phyloP scores from a whole-genome alignment of 2,888 invertebrate species.

The Eristalinus aeneus region DNA sequence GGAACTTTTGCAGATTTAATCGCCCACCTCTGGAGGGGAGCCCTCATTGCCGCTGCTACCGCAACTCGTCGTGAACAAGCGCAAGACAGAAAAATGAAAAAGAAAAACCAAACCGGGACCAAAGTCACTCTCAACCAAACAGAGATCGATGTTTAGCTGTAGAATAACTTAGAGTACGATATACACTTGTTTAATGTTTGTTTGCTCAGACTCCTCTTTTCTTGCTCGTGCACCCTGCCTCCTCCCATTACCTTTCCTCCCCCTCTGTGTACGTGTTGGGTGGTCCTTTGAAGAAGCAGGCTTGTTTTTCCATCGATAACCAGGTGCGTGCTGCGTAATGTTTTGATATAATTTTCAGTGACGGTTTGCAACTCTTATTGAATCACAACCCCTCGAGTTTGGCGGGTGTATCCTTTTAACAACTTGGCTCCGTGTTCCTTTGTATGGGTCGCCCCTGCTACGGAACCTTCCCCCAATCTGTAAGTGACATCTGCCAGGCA shows the following conservation, averaged over 20 bases:
- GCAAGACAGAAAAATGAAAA: conserved; percentile 20
- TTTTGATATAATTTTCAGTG: conserved; percentile 16
- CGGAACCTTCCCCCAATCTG: conserved; percentile 4
- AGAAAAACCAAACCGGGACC: conserved; percentile 46
- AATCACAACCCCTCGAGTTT: conserved; percentile 20
- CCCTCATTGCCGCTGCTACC: too few species aligned
- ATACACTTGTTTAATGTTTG: conserved; percentile 59
- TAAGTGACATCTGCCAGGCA: conserved; percentile 16
- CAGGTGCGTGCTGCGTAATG: neutral
- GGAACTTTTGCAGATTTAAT: conserved; percentile 30
- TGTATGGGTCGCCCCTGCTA: neutral
- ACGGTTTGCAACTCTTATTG: conserved; percentile 41
- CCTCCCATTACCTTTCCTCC: neutral
- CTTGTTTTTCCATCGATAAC: neutral
- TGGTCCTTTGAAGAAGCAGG: neutral
- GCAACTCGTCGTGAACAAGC: neutral
- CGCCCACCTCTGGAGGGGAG: neutral
- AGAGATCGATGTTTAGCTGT: conserved; percentile 52
- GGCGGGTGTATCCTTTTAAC: neutral
- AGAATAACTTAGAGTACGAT: conserved; percentile 42
- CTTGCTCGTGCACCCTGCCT: conserved; percentile 12
- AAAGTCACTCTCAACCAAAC: conserved; percentile 26
- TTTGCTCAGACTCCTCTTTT: conserved; percentile 28
- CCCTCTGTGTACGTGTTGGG: neutral
- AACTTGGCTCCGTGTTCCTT: neutral